Conservation (phyloP, 35 echinoderm and acorn worm species). For the Patiria miniata region DNA sequence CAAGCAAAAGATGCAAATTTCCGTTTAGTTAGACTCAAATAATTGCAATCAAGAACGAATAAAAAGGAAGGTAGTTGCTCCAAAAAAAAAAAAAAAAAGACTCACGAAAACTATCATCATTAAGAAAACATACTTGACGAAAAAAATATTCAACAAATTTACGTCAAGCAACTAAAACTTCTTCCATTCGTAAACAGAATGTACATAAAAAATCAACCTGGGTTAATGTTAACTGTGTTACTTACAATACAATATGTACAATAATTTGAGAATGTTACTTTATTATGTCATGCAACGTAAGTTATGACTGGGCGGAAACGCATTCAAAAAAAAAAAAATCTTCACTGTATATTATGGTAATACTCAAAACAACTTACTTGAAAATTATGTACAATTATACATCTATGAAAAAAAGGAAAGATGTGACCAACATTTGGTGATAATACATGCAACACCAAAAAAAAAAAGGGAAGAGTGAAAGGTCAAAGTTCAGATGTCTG, state of each 20-base stretch:
- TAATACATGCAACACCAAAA: conserved; percentile 9
- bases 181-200: neutral
- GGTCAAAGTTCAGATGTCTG: too few species aligned
- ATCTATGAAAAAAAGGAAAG: neutral
- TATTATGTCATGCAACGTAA: conserved; percentile 9
- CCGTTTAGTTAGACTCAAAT: too few species aligned
- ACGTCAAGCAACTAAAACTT: too few species aligned
- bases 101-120: too few species aligned
- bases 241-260: conserved; percentile 26
- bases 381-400: neutral
- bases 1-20: too few species aligned
- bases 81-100: too few species aligned
- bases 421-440: neutral
- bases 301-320: conserved; percentile 15
- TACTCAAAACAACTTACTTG: conserved; percentile 4
- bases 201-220: conserved; percentile 1
- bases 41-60: too few species aligned
- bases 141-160: too few species aligned
- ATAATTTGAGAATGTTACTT: conserved; percentile 3
- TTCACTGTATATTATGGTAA: neutral
- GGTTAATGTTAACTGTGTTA: conserved; percentile 14
- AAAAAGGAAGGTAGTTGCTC: too few species aligned
- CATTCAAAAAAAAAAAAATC: neutral
- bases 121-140: too few species aligned
- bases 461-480: neutral